Base-by-base conservation (phyloP, 1,140 invertebrate genomes). In the Diachasma alloeum region DNA sequence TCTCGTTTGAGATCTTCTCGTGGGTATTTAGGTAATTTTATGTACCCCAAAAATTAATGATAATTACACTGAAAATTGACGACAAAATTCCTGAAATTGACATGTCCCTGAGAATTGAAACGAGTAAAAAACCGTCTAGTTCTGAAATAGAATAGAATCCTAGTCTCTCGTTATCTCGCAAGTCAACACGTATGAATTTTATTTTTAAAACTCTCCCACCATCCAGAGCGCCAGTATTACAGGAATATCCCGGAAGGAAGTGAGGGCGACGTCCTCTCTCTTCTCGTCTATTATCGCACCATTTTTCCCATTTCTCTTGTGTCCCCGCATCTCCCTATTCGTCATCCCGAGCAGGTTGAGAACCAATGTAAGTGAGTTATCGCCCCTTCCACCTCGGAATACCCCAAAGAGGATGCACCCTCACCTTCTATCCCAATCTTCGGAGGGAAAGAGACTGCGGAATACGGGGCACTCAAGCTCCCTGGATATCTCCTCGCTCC, bases 321-420 rank as follows among this genome's bases (percentile, higher is more conserved):
- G 13, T 6, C 66, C 39, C 36, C 31, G 17, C 26, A 10, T 36
- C 24, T 66, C 24, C 26, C 24, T 36, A 4, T 66, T 17, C n/a
- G 17, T 68, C n/a, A 68, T 13, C 4, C 26, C 59, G 22, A 68
- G 26, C 13, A 36, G 37, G 42, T 68, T 75, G 73, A 67, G 73
- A 67, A 68, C 73, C 73, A 10, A 26, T 75, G 39, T 75, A 75
- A 75, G 48, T 59, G 39, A 75, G 73, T 75, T 75, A 75, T 36
- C 36, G 2, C 19, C 15, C 59, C 73, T 59, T 17, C 17, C 22
- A 37, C 19, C 11, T 5, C 5, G 73, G 26, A 22, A 68, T 39
- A 68, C 13, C 69, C 39, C 42, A 48, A 48, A 53, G 69, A 75
- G 59, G 73, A 75, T 75, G 59, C 59, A 67, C 73, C 73, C 73